Conservation (phyloP, 2,797 vertebrate genomes). For the Lagocephalus sceleratus region DNA sequence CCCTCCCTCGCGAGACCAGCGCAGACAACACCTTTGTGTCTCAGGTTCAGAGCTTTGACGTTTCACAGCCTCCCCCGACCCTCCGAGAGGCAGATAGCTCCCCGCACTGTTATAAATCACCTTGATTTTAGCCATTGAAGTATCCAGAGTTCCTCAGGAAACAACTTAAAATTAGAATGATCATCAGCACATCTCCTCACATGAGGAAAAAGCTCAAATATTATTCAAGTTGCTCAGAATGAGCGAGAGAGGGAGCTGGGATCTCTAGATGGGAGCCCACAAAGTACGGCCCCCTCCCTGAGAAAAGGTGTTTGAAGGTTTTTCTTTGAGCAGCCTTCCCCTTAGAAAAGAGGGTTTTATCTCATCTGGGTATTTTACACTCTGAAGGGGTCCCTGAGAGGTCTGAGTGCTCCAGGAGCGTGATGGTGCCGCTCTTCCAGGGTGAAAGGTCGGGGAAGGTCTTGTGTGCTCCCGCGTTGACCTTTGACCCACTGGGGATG, state of each 20-base stretch:
- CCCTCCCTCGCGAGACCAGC: too few species aligned
- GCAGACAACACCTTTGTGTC: conserved; percentile 29
- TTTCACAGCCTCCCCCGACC: too few species aligned
- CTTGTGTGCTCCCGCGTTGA: conserved; percentile 53
- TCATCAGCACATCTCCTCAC: too few species aligned
- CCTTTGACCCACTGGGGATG: conserved; percentile 16
- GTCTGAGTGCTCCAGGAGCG: conserved; percentile 24
- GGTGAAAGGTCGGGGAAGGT: conserved; percentile 51
- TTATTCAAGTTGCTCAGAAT: neutral
- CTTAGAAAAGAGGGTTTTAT: conserved; percentile 43
- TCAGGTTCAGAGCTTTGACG: conserved; percentile 25
- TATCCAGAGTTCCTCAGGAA: too few species aligned
- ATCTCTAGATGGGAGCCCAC: conserved; percentile 51
- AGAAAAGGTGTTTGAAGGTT: conserved; percentile 4
- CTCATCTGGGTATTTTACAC: conserved; percentile 34
- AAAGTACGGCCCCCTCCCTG: conserved; percentile 28
- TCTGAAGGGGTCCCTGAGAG: conserved; percentile 46
- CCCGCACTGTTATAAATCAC: too few species aligned
- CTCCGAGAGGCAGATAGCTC: too few species aligned
- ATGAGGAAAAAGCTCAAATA: too few species aligned
- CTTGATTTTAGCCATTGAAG: too few species aligned
- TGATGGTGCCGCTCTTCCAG: conserved; percentile 60
- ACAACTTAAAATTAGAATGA: too few species aligned
- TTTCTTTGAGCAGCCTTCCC: conserved; percentile 11
- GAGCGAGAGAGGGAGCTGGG: too few species aligned